Evolutionary conservation across 2,113 vertebrate genomes (phyloP).

Genomic region (Ammodytes marinus): DNA sequence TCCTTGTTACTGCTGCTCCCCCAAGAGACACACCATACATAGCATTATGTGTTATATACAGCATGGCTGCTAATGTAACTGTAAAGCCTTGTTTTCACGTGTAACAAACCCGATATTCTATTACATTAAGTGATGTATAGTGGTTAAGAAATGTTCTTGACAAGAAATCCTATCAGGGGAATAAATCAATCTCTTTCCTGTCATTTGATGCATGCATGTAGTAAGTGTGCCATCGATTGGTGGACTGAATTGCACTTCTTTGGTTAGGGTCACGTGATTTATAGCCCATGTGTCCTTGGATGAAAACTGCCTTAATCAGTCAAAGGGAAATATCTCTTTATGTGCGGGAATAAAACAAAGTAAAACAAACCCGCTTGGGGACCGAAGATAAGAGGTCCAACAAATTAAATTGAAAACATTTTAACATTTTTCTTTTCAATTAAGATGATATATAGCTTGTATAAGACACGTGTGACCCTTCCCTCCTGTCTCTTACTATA

Average conservation of each 20-base stretch:
- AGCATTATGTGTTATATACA: slow-evolving; percentile 50
- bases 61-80: background rate
- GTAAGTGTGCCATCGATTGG: slow-evolving; percentile 24
- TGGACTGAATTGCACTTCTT: slow-evolving; percentile 15
- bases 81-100: background rate
- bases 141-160: background rate
- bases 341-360: background rate
- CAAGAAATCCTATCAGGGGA: background rate
- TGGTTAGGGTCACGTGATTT: slow-evolving; percentile 22
- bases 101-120: background rate
- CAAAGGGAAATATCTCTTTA: slow-evolving; percentile 2
- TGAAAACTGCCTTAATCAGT: slow-evolving; percentile 31
- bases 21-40: slow-evolving; percentile 36
- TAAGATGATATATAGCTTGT: slow-evolving; percentile 18
- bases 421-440: background rate
- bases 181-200: slow-evolving; percentile 16
- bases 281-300: slow-evolving; percentile 43
- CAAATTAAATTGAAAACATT: background rate
- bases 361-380: background rate
- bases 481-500: slow-evolving; percentile 24
- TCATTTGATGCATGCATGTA: background rate
- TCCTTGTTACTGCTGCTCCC: slow-evolving; percentile 29
- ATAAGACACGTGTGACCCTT: slow-evolving; percentile 12
- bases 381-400: background rate
- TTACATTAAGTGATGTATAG: no score